phyloP scores from a whole-genome alignment of 2,113 vertebrate species.

The Sander vitreus region DNA sequence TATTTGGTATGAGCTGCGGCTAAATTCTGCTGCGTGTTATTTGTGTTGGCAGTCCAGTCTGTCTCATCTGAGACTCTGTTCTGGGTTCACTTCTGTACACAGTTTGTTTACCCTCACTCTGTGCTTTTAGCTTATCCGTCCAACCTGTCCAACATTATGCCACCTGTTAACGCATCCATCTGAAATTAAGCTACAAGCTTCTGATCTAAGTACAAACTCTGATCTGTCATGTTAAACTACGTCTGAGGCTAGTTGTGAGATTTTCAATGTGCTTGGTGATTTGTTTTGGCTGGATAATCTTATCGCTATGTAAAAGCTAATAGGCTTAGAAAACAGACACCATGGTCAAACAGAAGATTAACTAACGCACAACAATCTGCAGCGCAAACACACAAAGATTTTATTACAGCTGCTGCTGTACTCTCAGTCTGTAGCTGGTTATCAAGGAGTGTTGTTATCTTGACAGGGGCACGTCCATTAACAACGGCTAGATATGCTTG shows the following conservation, averaged over 20 bases:
- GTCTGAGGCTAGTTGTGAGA: not conserved
- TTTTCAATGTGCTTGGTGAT: not conserved
- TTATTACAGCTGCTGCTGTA: not conserved
- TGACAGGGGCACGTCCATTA: not conserved
- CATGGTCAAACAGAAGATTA: slow-evolving; percentile 3
- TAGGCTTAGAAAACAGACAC: not conserved
- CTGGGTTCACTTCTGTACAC: not conserved
- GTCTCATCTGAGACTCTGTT: not conserved
- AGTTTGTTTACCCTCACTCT: not conserved
- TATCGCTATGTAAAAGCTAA: not conserved
- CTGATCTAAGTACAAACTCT: not conserved
- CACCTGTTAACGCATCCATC: slow-evolving; percentile 30
- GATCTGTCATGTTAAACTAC: not conserved
- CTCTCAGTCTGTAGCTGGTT: not conserved
- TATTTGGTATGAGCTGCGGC: slow-evolving; percentile 16
- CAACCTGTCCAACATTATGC: not conserved
- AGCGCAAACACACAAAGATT: not conserved
- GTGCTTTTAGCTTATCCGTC: not conserved
- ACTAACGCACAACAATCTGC: not conserved
- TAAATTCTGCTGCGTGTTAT: slow-evolving; percentile 29
- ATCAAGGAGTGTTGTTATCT: slow-evolving; percentile 16
- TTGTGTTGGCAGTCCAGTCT: slow-evolving; percentile 1
- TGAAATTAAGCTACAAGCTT: not conserved
- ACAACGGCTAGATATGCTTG: not conserved
- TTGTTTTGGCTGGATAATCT: not conserved